These are phyloP conservation scores for Epizoanthus fatuus DNA, from an alignment of 92 coral and sea anemone species.

Conservation along the genomic window DNA sequence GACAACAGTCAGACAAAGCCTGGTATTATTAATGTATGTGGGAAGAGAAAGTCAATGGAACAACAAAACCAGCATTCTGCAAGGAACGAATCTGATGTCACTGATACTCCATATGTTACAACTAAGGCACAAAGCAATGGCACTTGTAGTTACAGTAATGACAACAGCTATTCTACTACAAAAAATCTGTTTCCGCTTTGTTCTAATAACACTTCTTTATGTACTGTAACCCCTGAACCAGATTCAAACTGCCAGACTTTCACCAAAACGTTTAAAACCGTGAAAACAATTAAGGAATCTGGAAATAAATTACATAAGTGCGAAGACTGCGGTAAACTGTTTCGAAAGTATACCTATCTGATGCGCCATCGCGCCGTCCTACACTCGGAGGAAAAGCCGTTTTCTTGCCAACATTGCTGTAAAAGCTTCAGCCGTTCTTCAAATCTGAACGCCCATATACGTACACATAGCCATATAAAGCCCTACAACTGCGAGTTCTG, in stretches of 20 bases:
- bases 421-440: conserved; percentile 82
- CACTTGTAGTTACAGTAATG: background rate
- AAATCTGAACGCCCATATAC: conserved; percentile 83
- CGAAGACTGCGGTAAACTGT: background rate
- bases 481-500: conserved; percentile 85
- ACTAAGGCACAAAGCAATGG: background rate
- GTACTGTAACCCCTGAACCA: background rate
- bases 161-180: background rate
- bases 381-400: conserved; percentile 7
- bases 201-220: background rate
- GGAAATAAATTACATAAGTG: background rate
- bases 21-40: too few species aligned
- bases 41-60: background rate
- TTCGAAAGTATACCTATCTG: background rate
- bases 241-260: background rate
- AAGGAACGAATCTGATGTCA: background rate
- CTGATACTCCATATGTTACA: background rate
- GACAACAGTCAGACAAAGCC: background rate
- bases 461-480: conserved; percentile 77
- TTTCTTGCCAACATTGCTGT: conserved; percentile 73
- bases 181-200: background rate
- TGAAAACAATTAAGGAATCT: background rate
- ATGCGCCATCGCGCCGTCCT: background rate
- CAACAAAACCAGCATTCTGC: background rate
- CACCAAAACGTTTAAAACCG: background rate